phyloP scores from a whole-genome alignment of 2,797 vertebrate species.

The Peromyscus melanophrys region DNA sequence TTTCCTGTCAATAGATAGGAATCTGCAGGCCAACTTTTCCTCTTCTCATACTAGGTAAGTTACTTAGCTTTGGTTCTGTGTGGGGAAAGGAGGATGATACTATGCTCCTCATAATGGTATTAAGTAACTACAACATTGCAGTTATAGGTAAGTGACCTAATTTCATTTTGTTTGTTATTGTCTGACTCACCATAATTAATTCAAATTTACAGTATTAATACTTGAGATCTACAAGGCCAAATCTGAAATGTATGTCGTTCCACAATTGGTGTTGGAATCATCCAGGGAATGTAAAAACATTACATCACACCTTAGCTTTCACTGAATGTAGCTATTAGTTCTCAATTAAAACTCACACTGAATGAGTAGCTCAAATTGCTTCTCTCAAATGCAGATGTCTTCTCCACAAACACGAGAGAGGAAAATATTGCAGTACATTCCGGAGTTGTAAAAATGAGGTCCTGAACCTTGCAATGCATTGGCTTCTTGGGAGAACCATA shows the following conservation, averaged over 20 bases:
- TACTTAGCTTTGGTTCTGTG: background rate
- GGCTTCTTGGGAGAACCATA: background rate
- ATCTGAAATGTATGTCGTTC: background rate
- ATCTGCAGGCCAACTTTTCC: background rate
- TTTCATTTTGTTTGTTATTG: background rate
- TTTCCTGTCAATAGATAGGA: background rate
- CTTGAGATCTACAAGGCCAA: background rate
- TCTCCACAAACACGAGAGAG: background rate
- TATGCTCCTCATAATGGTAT: background rate
- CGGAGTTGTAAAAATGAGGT: background rate
- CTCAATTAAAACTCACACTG: conserved; percentile 19
- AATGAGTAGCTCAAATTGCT: background rate
- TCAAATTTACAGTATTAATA: background rate
- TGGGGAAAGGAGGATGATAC: background rate
- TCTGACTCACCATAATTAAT: conserved; percentile 20
- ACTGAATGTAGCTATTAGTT: background rate
- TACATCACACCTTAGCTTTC: background rate
- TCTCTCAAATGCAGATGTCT: background rate
- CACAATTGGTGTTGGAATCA: background rate
- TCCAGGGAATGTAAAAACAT: background rate
- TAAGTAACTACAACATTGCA: background rate
- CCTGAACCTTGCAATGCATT: background rate
- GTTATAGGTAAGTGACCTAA: background rate
- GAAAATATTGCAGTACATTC: background rate
- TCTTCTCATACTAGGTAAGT: background rate